Base-by-base conservation (phyloP, 2,113 vertebrate genomes). In the Ictalurus punctatus region DNA sequence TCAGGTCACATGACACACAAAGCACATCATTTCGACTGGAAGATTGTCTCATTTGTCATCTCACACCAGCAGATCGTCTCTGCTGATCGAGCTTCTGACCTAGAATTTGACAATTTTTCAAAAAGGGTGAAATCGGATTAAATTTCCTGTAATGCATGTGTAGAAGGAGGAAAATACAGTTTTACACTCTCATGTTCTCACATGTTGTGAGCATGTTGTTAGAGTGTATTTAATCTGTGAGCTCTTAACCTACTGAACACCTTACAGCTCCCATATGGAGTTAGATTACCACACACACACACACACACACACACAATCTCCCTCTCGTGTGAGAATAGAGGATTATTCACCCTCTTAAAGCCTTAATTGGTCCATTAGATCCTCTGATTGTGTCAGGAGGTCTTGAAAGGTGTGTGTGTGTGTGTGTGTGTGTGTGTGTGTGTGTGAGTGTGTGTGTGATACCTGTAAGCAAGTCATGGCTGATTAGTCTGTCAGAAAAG, bases 281-380 rank as follows among this genome's bases (percentile, higher is more conserved):
- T 76, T 79, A 37, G 44, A 56, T 85, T 69, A 67, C 44, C 44
- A 27, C 23, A 14, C 23, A 48, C 21, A 52, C 37, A 48, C 40
- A 52, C 76, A 79, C 23, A 27, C 58, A 17, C 78, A 82, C 48
- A 58, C 76, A 69, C n/a, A 88, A 59, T 67, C 85, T 37, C 80
- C 37, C 17, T 12, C 44, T 59, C 5, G 40, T 67, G 82, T 85
- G 61, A 44, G 86, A 85, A 69, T 73, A 82, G 69, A 59, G 59
- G 65, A 89, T 84, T n/a, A 63, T 44, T 80, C 85, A 90, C 65
- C 78, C 84, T 90, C 87, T 89, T 87, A 83, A 90, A 90, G 69
- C 73, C 58, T 54, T 89, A 89, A 91, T 91, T 86, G 86, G 61
- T 81, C 87, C 85, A 91, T 92, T 87, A 92, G 87, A 92, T 81